These are phyloP conservation scores for Agonopterix alstromeriana DNA, from an alignment of 2,888 invertebrate genomes.

Conservation along the genomic window DNA sequence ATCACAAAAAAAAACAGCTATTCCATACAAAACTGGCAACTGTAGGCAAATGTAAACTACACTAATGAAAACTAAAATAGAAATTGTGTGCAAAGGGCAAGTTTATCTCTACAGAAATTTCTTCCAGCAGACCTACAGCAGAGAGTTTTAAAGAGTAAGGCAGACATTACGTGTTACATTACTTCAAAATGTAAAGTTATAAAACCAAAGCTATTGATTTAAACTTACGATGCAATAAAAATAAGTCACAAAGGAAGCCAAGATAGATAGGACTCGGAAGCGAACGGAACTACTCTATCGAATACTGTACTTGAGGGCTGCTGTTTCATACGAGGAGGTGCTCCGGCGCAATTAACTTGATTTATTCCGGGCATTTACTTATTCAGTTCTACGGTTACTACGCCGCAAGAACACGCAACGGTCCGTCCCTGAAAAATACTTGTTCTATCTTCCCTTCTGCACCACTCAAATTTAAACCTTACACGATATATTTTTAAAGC, in stretches of 20 bases:
- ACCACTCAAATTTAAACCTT: constrained; percentile 20
- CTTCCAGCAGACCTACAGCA: too few relatives aligned
- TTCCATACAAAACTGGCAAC: too few relatives aligned
- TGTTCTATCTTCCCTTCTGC: constrained; percentile 20
- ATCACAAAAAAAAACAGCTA: too few relatives aligned
- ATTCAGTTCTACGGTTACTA: constrained; percentile 68
- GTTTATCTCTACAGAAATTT: too few relatives aligned
- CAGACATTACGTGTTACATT: too few relatives aligned
- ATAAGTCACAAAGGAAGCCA: neutral
- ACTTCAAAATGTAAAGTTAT: too few relatives aligned
- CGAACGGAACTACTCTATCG: constrained; percentile 40
- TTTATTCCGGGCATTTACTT: constrained; percentile 73
- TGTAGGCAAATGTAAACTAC: too few relatives aligned
- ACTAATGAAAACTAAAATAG: too few relatives aligned
- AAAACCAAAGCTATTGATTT: too few relatives aligned
- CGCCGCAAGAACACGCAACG: constrained; percentile 54
- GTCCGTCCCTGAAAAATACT: constrained; percentile 28
- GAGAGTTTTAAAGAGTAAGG: too few relatives aligned
- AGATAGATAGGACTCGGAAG: constrained; percentile 22
- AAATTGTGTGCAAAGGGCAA: too few relatives aligned
- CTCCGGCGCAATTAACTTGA: constrained; percentile 74
- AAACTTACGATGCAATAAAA: too few relatives aligned
- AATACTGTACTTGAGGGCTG: constrained; percentile 50
- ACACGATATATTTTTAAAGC: constrained; percentile 11
- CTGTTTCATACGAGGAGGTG: constrained; percentile 68